phyloP scores from a whole-genome alignment of 2,888 invertebrate species.

The Volucella inanis region DNA sequence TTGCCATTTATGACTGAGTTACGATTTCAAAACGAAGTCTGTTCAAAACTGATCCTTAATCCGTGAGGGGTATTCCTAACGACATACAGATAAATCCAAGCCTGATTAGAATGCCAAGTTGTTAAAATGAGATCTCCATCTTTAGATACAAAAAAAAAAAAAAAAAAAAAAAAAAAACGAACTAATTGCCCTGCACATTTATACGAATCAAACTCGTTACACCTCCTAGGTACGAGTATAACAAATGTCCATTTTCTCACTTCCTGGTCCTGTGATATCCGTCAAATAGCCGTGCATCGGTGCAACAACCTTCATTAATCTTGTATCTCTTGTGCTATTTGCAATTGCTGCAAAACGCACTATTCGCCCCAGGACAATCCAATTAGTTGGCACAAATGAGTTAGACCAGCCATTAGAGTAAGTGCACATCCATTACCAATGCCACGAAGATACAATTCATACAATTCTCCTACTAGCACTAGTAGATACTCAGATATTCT shows the following conservation, averaged over 20 bases:
- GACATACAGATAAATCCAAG: not conserved
- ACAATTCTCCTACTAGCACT: not conserved
- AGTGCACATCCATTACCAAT: conserved; percentile 45
- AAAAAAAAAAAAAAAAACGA: conserved; percentile 38
- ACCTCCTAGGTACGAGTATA: conserved; percentile 29
- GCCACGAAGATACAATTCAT: not conserved
- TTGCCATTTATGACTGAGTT: too few species aligned
- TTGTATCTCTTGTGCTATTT: conserved; percentile 27
- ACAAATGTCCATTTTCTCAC: conserved; percentile 55
- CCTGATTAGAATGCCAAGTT: conserved; percentile 10
- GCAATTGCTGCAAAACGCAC: conserved; percentile 35
- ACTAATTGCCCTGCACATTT: conserved; percentile 39
- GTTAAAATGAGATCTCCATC: not conserved
- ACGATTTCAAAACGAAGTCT: too few species aligned
- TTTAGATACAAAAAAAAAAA: not conserved
- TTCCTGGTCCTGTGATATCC: conserved; percentile 56
- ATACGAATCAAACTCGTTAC: conserved; percentile 9
- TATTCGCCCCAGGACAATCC: conserved; percentile 60
- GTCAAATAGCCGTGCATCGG: conserved; percentile 37
- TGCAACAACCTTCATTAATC: conserved; percentile 51
- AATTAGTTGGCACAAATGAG: conserved; percentile 66
- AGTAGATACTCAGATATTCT: too few species aligned
- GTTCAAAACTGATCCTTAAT: too few species aligned
- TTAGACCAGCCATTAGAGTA: conserved; percentile 54
- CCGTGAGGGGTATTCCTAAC: too few species aligned